These are phyloP conservation scores for Callyntrura sp. DNA, from an alignment of 2,888 invertebrate species.

Conservation along the genomic window DNA sequence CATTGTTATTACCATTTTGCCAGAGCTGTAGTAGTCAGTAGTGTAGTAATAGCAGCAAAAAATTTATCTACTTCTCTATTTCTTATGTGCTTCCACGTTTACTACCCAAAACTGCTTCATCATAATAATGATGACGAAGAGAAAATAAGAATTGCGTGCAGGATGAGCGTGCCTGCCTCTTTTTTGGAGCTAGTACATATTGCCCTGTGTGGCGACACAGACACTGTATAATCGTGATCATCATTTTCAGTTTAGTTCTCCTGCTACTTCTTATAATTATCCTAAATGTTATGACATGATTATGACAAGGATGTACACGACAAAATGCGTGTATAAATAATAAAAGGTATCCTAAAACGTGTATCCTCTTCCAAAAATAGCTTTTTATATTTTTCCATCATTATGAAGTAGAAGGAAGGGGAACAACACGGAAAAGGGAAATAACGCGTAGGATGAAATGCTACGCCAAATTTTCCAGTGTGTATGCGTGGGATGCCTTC, in stretches of 20 bases:
- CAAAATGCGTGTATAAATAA: neutral
- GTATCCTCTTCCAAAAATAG: conserved; percentile 2
- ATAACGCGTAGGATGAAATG: conserved; percentile 27
- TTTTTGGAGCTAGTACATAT: neutral
- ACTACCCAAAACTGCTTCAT: conserved; percentile 37
- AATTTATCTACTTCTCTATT: conserved; percentile 39
- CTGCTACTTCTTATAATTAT: conserved; percentile 52
- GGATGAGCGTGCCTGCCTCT: neutral
- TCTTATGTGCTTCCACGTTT: neutral
- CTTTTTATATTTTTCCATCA: neutral
- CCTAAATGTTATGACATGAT: conserved; percentile 71
- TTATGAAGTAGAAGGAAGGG: neutral
- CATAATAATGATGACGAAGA: conserved; percentile 43
- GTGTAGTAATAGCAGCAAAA: too few species aligned
- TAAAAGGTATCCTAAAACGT: neutral
- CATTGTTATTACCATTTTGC: conserved; percentile 60
- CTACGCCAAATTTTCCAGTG: neutral
- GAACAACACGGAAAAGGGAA: neutral
- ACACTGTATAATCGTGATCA: neutral
- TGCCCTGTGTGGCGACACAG: neutral
- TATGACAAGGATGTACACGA: conserved; percentile 55
- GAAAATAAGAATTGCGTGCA: conserved; percentile 1
- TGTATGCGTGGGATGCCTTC: conserved; percentile 33
- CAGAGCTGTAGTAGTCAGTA: neutral
- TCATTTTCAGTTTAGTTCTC: neutral